Evolutionary conservation across 1,140 invertebrate genomes (phyloP), one percentile per base, ranked within the genome.

Genomic region (Zaprionus africanus): DNA sequence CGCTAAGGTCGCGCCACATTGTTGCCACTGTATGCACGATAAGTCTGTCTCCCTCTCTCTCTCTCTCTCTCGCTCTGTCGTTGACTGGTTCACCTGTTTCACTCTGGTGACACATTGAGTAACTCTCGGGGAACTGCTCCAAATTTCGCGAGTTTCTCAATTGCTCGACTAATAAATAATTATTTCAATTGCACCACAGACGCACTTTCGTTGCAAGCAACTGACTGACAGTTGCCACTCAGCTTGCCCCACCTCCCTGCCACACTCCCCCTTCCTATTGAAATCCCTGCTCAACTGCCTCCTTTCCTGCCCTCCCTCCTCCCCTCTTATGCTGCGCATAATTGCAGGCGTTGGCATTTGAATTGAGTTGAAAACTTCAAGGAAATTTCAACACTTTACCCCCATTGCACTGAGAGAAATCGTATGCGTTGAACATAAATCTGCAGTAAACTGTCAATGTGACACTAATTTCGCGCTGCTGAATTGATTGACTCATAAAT

Each of bases 111-210:
- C 46, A 51, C 46, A 51, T 51, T 51, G 46, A 51, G 46, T 19
- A 51, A 51, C 19, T 51, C 19, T 19, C 4, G 9, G 46, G 11
- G 46, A 51, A 22, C 11, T 51, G 46, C 46, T 24, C 11, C 19
- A 1, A 19, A 51, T 51, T 51, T 19, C 12, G 46, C 46, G 19
- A 22, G 46, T 24, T 51, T 22, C 41, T 46, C 41, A 46, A 46
- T 46, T 46, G 41, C 41, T 17, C 3, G 41, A 17, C 41, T 72
- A 83, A 83, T 83, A 86, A 83, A 87, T 75, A 87, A 59, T 73
- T 68, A 84, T 84, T 82, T 83, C 77, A 60, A 76, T 69, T 61
- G 67, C 58, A 41, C 15, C 53, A 63, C 51, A 36, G 53, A 83
- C 81, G 81, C 81, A 83, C 81, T 83, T 83, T 83, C 65, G 13